Evolutionary conservation across 2,113 vertebrate species (phyloP), one percentile per base, ranked within the genome.

Genomic region (Chaetodon auriga): DNA sequence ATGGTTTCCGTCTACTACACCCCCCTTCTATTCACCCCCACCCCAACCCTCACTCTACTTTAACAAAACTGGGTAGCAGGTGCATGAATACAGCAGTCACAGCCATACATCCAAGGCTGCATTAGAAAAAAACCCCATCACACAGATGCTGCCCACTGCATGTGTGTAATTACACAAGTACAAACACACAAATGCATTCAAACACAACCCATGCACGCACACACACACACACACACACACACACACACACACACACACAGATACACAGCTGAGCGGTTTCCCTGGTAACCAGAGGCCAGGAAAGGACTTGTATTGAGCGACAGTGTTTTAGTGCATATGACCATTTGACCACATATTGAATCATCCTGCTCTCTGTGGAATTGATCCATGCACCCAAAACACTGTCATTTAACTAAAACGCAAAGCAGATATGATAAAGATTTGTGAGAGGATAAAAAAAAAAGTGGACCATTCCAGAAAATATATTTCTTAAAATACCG

Each of bases 211-310:
- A 65, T 10, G 49, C 58, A 38, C 30, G 30, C 30, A 30, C 58
- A 38, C 30, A 30, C 30, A 30, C 30, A 30, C 30, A 78, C 48
- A 16, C 46, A 16, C 45, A 61, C 19, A 46, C 51, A 63, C 13
- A 54, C 46, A 66, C 13, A 55, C 12, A 80, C 9, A 78, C 48
- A 16, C 46, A 16, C 45, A 61, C 19, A 46, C 51, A 63, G 13
- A 54, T 46, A 66, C 13, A 55, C 12, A 80, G 79, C 63, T 15
- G 41, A 63, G 61, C 72, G 68, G 92, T 94, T 93, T 89, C 93
- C 90, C 51, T 92, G 92, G 92, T 35, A 92, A 94, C 92, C 36
- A 79, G 23, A 83, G 78, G 63, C 81, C 82, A 84, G 68, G 75
- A 62, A 82, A 76, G 51, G 62, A 68, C 68, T 69, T 12, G 65